Evolutionary conservation across 2,888 invertebrate genomes (phyloP), one percentile per base, ranked within the genome.

Genomic region (Ellobium chinense): DNA sequence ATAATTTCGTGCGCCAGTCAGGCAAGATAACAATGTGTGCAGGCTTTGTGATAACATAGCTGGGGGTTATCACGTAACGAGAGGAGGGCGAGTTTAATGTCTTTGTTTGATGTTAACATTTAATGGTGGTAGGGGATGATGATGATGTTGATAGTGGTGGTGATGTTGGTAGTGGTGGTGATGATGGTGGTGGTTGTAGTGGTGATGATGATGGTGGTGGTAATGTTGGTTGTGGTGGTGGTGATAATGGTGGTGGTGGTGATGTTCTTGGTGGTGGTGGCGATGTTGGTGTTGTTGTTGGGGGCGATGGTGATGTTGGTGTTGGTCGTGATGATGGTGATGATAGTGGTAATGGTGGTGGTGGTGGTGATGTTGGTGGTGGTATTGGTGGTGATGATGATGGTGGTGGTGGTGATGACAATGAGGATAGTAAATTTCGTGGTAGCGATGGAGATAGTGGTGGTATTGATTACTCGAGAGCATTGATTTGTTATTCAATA

Each of bases 381-480:
- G 46, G 39, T 46, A 69, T n/a, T 46, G 46, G 39, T 69, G 46
- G 12, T 69, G 46, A 24, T 69, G 46, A 24, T 69, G 46, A 24
- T 69, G 46, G 39, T 69, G 14, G 39, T 69, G 14, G 39, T 69
- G 46, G 39, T 69, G 46, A 24, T 69, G 14, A 24, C 46, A 69
- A 24, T 39, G 27, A 7, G n/a, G 29, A 7, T 39, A 27, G 34
- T 73, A 34, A 7, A 18, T 18, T 21, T 74, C 36, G 60, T 74
- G 62, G 60, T 62, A 74, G 60, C 62, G 62, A 24, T 74, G 62
- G 60, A 7, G 37, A 36, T 58, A 62, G 37, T 70, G 31, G 70
- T 68, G 46, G 68, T 39, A 68, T 24, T 39, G n/a, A n/a, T n/a
- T n/a, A n/a, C n/a, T n/a, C n/a, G n/a, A n/a, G n/a, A 46, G 18